Evolutionary conservation across 2,888 invertebrate genomes (phyloP).

Genomic region (Pyrocoelia pectoralis): DNA sequence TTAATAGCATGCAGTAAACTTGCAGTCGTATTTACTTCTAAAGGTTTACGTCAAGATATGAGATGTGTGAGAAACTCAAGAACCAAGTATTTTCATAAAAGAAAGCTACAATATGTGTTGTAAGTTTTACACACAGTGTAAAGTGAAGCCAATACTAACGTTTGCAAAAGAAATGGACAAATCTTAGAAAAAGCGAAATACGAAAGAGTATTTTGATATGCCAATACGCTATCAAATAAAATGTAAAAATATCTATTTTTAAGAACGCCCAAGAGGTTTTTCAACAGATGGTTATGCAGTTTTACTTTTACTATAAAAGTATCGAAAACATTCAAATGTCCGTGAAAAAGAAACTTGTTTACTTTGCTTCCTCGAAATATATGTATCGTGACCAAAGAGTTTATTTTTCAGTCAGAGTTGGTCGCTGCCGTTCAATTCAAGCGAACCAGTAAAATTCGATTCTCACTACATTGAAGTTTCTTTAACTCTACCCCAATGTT

Average conservation of each 20-base stretch:
- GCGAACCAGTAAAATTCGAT: constrained; percentile 47
- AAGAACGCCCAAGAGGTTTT: constrained; percentile 14
- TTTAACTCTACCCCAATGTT: constrained; percentile 32
- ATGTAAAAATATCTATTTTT: not conserved
- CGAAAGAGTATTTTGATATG: too few relatives aligned
- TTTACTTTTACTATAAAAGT: constrained; percentile 21
- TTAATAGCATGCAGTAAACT: too few relatives aligned
- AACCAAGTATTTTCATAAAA: too few relatives aligned
- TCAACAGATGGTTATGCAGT: constrained; percentile 15
- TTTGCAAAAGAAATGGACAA: too few relatives aligned
- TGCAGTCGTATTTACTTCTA: too few relatives aligned
- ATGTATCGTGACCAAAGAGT: constrained; percentile 50
- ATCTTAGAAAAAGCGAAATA: too few relatives aligned
- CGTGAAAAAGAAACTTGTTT: constrained; percentile 41
- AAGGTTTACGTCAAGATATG: too few relatives aligned
- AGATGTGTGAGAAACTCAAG: too few relatives aligned
- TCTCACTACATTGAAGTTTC: constrained; percentile 44
- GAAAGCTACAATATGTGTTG: too few relatives aligned
- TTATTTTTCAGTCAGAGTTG: constrained; percentile 50
- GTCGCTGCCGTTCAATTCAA: constrained; percentile 37
- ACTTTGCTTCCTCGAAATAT: constrained; percentile 44
- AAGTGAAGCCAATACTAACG: too few relatives aligned
- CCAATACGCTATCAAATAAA: not conserved
- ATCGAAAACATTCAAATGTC: constrained; percentile 28
- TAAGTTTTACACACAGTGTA: too few relatives aligned